Evolutionary conservation across 2,113 vertebrate genomes (phyloP).

Genomic region (Mustelus asterias): DNA sequence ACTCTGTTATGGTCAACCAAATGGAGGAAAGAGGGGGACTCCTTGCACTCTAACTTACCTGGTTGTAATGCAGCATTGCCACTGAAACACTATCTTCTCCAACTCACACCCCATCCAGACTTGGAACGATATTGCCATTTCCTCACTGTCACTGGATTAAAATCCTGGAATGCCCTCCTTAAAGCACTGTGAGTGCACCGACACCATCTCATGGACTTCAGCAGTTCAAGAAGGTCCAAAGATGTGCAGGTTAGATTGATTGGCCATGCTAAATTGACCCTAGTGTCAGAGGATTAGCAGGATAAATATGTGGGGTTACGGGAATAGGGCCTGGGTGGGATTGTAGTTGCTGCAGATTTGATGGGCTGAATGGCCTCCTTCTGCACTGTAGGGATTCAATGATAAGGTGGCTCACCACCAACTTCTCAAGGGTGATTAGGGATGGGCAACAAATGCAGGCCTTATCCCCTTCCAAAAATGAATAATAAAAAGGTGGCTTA

Average conservation of each 20-base stretch:
- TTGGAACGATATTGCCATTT: not conserved
- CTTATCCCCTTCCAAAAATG: not conserved
- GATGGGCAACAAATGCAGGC: not conserved
- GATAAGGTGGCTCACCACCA: not conserved
- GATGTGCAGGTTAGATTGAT: too few relatives aligned
- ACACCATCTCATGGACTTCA: not conserved
- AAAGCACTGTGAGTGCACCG: not conserved
- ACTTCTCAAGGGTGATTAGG: not conserved
- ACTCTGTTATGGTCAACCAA: too few relatives aligned
- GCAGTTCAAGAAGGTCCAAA: not conserved
- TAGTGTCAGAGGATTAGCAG: too few relatives aligned
- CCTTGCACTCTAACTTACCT: too few relatives aligned
- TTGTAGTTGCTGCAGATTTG: too few relatives aligned
- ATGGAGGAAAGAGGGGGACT: too few relatives aligned
- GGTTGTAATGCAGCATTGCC: not conserved
- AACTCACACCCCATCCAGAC: not conserved
- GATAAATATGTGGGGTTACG: too few relatives aligned
- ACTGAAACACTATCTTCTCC: not conserved
- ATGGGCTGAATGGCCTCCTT: too few relatives aligned
- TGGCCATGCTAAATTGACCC: too few relatives aligned
- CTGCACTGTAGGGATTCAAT: too few relatives aligned
- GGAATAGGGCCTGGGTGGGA: too few relatives aligned
- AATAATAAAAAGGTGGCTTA: not conserved
- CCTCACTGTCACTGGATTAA: not conserved
- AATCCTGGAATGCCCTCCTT: not conserved